phyloP scores from a whole-genome alignment of 2,113 vertebrate genomes.

The Tiliqua scincoides region DNA sequence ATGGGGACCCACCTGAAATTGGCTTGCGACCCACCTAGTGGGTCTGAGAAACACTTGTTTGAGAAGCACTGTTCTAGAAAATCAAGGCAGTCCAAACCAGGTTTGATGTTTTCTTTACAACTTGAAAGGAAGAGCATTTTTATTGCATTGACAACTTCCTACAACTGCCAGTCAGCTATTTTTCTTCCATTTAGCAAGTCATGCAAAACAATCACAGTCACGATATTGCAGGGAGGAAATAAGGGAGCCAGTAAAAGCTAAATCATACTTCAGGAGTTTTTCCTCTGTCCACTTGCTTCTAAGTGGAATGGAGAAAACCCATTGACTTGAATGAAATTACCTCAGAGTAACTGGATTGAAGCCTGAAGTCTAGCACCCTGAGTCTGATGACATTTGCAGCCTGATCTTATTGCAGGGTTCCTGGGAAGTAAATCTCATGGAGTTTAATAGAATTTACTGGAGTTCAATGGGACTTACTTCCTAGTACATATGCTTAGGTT shows the following conservation, averaged over 20 bases:
- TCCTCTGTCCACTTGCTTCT: background rate
- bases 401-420: background rate
- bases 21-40: no score
- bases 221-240: no score
- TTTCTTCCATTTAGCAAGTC: background rate
- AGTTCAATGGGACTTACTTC: no score
- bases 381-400: background rate
- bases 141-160: background rate
- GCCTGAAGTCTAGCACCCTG: no score
- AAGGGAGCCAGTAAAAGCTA: no score
- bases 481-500: no score
- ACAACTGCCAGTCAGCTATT: background rate
- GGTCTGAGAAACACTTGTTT: no score
- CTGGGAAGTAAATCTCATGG: no score
- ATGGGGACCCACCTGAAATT: no score
- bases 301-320: background rate
- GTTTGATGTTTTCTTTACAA: conserved; percentile 59
- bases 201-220: no score
- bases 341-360: background rate
- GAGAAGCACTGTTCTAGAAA: no score
- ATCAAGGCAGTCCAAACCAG: conserved; percentile 56
- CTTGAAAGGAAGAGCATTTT: conserved; percentile 31
- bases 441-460: no score
- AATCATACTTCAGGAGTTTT: background rate
- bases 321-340: background rate